Evolutionary conservation across 1,140 invertebrate genomes (phyloP), one percentile per base, ranked within the genome.

Genomic region (Listronotus bonariensis): DNA sequence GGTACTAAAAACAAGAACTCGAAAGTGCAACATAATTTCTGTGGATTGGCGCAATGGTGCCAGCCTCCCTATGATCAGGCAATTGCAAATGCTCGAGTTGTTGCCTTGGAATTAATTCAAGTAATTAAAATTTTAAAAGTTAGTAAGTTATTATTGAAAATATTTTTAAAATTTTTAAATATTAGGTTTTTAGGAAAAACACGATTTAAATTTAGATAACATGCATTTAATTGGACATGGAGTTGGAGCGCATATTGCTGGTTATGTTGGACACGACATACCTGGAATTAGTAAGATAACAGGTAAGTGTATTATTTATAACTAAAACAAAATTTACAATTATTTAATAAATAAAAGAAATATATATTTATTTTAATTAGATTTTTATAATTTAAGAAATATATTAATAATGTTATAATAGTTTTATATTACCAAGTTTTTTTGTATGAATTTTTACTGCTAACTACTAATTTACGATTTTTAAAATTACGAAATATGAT

Each of bases 81-180:
- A 0, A 77, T 81, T 11, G 80, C 83, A 10, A 86, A 86, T 70
- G 81, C 81, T 4, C 72, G 84, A 31, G 77, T 85, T n/a, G 84
- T 85, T 2, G 84, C 82, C 7, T 78, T 84, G 12, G 78, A 84
- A 70, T 74, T 81, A 8, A 79, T 79, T 20, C 43, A 72, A 15
- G 70, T 86, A 6, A 72, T 84, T 5, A 74, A 74, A 31, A 66
- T 73, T 34, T 57, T 72, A 26, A 67, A 64, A 56, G 67, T 68
- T 26, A 51, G 53, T 46, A 52, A 43, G 18, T 26, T 45, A n/a
- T n/a, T 31, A 38, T 36, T 17, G 3, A 34, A 36, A 34, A 53
- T 26, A 11, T 14, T 14, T 14, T n/a, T 4, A 53, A 36, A 17
- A 7, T 11, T 7, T 6, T 48, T 20, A 48, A 18, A 48, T 17